Conservation (phyloP, 2,888 invertebrate genomes). For the Phlogophora meticulosa region DNA sequence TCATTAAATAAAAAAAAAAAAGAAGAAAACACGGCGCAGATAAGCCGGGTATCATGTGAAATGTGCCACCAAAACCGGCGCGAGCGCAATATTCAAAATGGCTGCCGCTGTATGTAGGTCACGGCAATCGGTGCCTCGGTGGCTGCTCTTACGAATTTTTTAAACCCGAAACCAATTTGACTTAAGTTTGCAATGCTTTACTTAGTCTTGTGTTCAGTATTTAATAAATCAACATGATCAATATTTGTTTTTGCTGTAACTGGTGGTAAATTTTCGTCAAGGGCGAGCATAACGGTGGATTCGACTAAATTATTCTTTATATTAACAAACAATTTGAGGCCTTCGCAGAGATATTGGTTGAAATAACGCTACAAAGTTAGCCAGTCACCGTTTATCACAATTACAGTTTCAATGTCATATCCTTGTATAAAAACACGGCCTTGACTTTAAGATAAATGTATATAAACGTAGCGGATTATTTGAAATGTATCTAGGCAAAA, state of each 20-base stretch:
- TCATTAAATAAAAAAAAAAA: constrained; percentile 62
- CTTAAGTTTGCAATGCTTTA: constrained; percentile 51
- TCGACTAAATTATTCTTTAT: constrained; percentile 25
- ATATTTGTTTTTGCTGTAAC: constrained; percentile 30
- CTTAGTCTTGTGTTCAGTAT: constrained; percentile 24
- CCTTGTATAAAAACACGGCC: constrained; percentile 61
- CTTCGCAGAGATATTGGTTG: constrained; percentile 33
- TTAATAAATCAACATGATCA: constrained; percentile 24
- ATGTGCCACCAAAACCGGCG: constrained; percentile 81
- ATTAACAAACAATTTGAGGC: constrained; percentile 35
- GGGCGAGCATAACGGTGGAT: constrained; percentile 34
- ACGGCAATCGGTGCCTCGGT: constrained; percentile 77
- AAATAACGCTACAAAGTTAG: constrained; percentile 43
- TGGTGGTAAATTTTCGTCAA: constrained; percentile 38
- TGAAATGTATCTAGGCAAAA: constrained; percentile 34
- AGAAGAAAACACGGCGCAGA: constrained; percentile 65
- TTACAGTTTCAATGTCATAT: constrained; percentile 59
- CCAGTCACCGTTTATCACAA: constrained; percentile 47
- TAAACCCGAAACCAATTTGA: constrained; percentile 58
- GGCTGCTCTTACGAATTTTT: constrained; percentile 68
- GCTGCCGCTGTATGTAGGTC: constrained; percentile 80
- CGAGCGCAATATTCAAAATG: constrained; percentile 82
- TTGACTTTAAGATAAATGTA: constrained; percentile 60
- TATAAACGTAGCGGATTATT: constrained; percentile 58
- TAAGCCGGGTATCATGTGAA: constrained; percentile 76